Evolutionary conservation across 2,113 vertebrate genomes (phyloP), one percentile per base, ranked within the genome.

Genomic region (Chaetura pelagica): DNA sequence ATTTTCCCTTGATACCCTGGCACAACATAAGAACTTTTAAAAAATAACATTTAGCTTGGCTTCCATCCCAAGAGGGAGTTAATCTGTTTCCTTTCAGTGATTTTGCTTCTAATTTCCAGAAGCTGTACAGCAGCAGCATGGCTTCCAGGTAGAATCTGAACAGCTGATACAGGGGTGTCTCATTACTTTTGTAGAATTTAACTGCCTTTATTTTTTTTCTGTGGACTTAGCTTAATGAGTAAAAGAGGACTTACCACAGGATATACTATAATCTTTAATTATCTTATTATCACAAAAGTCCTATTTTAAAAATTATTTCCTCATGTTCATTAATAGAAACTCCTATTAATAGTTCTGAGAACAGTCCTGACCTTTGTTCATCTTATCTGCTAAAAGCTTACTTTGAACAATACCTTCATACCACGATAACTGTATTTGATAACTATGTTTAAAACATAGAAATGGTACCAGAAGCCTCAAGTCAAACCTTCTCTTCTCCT

Each of bases 81-180:
- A 7, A 89, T 91, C 49, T 89, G 18, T 87, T 94, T 96, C 75
- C 62, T 85, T 88, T 49, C 71, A 73, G 24, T 58, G 54, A 62
- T 52, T 87, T 94, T 57, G 20, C 23, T 49, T 88, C n/a, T 62
- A 75, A 40, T 80, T 69, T 69, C 54, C 78, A 3, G 3, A 76
- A 72, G 67, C 30, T 76, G 66, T 90, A 82, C 10, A 87, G 8
- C 20, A 82, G 44, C 16, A 68, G 14, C 7, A 35, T 0, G 0
- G 35, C 30, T 85, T 76, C 63, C 35, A 79, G 84, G n/a, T 58
- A 85, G 62, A 91, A 90, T 58, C 3, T 61, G 40, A 67, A 69
- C 54, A 93, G 40, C n/a, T 63, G 49, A 72, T 79, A 67, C 9
- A n/a, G 18, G 19, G 22, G 4, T 40, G 40, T 64, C 23, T 75